Evolutionary conservation across 2,888 invertebrate species (phyloP).

Genomic region (Helleia helle): DNA sequence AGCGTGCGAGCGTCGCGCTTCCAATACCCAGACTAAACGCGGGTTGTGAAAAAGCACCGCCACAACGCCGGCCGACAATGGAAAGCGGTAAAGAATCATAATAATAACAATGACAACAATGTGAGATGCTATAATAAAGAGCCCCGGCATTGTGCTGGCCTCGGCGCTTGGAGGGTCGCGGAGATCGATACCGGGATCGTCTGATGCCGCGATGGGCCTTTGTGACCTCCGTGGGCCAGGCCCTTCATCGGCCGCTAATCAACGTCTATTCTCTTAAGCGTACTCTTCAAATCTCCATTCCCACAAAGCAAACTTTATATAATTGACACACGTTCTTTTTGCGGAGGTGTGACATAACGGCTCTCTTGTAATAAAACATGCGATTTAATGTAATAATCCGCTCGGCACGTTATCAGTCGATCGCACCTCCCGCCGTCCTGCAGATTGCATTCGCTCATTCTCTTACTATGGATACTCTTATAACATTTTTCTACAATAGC

Average conservation of each 20-base stretch:
- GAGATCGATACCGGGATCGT: conserved; percentile 70
- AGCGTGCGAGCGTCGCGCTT: conserved; percentile 72
- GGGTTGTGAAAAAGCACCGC: conserved; percentile 73
- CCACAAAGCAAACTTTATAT: conserved; percentile 14
- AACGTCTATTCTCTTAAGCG: conserved; percentile 32
- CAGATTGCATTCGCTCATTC: conserved; percentile 56
- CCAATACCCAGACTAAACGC: conserved; percentile 72
- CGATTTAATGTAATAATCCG: conserved; percentile 67
- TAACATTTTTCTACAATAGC: background rate
- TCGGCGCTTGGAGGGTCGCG: conserved; percentile 71
- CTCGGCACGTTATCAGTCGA: conserved; percentile 57
- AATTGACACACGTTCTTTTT: conserved; percentile 18
- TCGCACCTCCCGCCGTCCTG: conserved; percentile 64
- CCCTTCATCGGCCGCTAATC: conserved; percentile 45
- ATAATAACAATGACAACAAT: conserved; percentile 75
- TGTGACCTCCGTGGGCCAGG: conserved; percentile 31
- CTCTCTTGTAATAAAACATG: conserved; percentile 43
- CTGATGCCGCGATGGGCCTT: conserved; percentile 62
- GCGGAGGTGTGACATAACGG: conserved; percentile 49
- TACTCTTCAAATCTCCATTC: conserved; percentile 4
- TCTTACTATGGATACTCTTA: conserved; percentile 50
- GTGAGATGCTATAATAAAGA: conserved; percentile 75
- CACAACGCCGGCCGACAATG: conserved; percentile 73
- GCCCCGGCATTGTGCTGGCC: conserved; percentile 70
- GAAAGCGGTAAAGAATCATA: conserved; percentile 75